Conservation (phyloP, 2,888 invertebrate species). For the Brenthis ino region DNA sequence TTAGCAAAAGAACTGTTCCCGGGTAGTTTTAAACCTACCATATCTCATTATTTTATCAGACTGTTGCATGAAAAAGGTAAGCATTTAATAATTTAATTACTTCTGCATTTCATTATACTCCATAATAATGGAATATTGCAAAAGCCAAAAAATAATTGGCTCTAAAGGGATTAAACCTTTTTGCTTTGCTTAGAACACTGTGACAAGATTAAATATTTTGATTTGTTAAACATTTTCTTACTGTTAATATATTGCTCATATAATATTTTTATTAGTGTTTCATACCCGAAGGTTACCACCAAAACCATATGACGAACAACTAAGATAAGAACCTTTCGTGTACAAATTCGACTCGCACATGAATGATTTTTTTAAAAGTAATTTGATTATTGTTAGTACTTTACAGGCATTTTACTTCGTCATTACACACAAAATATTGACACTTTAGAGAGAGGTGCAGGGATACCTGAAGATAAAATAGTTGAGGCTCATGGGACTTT, state of each 20-base stretch:
- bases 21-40: constrained; percentile 93
- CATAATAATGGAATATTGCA: too few relatives aligned
- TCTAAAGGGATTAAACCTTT: background rate
- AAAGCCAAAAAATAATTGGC: too few relatives aligned
- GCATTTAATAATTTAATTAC: background rate
- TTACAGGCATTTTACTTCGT: constrained; percentile 83
- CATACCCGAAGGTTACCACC: too few relatives aligned
- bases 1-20: constrained; percentile 95
- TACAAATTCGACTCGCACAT: too few relatives aligned
- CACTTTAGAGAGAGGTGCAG: constrained; percentile 93
- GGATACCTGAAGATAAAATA: constrained; percentile 90
- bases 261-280: background rate
- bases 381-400: background rate
- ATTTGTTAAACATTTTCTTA: background rate
- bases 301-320: too few relatives aligned
- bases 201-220: background rate
- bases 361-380: background rate
- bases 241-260: too few relatives aligned
- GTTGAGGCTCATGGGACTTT: constrained; percentile 98
- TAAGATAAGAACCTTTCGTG: too few relatives aligned
- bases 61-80: constrained; percentile 91
- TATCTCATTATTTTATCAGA: constrained; percentile 94
- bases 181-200: too few relatives aligned
- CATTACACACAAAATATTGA: constrained; percentile 97
- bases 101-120: too few relatives aligned